Conservation (phyloP, 2,797 vertebrate genomes). For the Knipowitschia caucasica region DNA sequence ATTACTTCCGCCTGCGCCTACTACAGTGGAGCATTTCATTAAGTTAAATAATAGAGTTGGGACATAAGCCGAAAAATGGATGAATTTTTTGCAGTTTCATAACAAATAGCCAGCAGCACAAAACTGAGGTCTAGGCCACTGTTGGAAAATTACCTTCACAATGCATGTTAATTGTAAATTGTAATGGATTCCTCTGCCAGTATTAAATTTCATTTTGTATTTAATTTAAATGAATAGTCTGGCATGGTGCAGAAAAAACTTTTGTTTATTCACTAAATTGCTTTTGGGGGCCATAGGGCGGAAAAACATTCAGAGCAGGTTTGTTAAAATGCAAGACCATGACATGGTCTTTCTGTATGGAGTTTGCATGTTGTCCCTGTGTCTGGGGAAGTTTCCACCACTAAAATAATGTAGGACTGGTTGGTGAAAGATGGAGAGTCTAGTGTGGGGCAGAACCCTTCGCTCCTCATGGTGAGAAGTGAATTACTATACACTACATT, state of each 20-base stretch:
- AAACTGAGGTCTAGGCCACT: not conserved
- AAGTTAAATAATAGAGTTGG: not conserved
- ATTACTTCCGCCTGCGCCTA: not conserved
- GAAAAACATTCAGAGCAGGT: not conserved
- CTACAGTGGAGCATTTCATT: slow-evolving; percentile 1
- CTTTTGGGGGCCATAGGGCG: slow-evolving; percentile 3
- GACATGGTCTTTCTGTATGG: too few relatives aligned
- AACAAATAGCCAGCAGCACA: slow-evolving; percentile 1
- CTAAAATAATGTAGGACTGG: too few relatives aligned
- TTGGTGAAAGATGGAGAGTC: too few relatives aligned
- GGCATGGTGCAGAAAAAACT: not conserved
- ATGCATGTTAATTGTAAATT: slow-evolving; percentile 8
- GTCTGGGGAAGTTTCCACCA: too few relatives aligned
- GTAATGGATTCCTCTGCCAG: not conserved
- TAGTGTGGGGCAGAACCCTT: too few relatives aligned
- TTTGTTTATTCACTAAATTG: slow-evolving; percentile 8
- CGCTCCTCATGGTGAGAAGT: too few relatives aligned
- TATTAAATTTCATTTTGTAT: slow-evolving; percentile 2
- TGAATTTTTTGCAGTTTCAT: not conserved
- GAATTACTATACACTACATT: too few relatives aligned
- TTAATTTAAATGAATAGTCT: slow-evolving; percentile 8
- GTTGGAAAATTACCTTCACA: not conserved
- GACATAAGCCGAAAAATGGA: not conserved
- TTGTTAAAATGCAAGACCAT: slow-evolving; percentile 2
- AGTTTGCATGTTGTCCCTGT: too few relatives aligned